Conservation (phyloP, 2,113 vertebrate species). For the Eolophus roseicapilla region DNA sequence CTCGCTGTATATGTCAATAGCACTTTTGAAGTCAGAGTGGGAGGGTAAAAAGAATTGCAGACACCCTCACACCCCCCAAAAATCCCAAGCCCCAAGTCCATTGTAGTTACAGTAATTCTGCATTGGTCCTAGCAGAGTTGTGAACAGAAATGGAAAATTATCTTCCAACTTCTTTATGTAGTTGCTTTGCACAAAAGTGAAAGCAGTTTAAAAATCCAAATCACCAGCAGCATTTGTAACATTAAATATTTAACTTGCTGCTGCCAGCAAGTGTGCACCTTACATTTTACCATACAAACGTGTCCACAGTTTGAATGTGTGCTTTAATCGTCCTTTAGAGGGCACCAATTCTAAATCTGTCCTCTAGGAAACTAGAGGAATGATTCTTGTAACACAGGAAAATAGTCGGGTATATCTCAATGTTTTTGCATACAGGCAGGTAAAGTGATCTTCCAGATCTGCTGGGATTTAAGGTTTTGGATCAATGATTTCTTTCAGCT, state of each 20-base stretch:
- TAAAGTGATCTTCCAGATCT: not conserved
- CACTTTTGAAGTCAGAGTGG: not conserved
- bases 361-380: not conserved
- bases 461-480: not conserved
- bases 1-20: accelerated
- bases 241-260: not conserved
- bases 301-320: not conserved
- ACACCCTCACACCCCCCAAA: accelerated
- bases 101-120: not conserved
- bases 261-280: not conserved
- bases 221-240: not conserved
- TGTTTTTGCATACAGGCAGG: not conserved
- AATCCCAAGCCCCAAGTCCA: not conserved
- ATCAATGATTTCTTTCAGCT: not conserved
- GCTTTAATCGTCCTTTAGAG: not conserved
- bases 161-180: not conserved
- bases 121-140: not conserved
- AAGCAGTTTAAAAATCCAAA: not conserved
- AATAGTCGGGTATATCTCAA: not conserved
- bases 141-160: not conserved
- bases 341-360: not conserved
- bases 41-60: not conserved
- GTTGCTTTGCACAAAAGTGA: not conserved
- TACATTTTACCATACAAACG: not conserved
- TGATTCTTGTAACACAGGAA: not conserved